These are phyloP conservation scores for Poecilia picta DNA, from an alignment of 2,797 vertebrate species.

Conservation along the genomic window DNA sequence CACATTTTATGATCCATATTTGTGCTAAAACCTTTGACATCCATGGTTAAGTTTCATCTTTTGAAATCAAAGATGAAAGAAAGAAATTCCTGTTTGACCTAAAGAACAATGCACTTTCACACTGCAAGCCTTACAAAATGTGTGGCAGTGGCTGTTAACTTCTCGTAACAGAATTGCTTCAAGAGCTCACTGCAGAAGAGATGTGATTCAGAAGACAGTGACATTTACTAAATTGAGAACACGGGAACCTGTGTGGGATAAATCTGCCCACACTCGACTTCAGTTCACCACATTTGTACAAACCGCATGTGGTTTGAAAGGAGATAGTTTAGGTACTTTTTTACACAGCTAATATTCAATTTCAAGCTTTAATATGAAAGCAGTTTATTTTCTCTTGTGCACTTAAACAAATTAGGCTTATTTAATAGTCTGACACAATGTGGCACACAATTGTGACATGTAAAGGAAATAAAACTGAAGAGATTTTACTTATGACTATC, in stretches of 20 bases:
- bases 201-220: slow-evolving; percentile 11
- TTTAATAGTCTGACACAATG: background rate
- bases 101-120: slow-evolving; percentile 52
- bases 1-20: background rate
- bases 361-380: background rate
- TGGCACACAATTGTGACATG: background rate
- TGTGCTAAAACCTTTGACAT: slow-evolving; percentile 32
- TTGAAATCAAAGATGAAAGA: slow-evolving; percentile 14
- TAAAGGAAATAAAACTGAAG: background rate
- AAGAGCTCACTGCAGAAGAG: slow-evolving; percentile 34
- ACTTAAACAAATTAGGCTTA: background rate
- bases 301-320: background rate
- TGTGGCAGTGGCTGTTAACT: slow-evolving; percentile 33
- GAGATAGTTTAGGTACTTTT: background rate
- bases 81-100: slow-evolving; percentile 38
- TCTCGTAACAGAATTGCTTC: slow-evolving; percentile 28
- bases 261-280: background rate
- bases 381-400: background rate
- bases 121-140: slow-evolving; percentile 25
- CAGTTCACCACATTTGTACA: background rate
- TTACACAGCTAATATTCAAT: background rate
- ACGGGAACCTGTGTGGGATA: background rate
- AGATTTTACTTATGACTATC: background rate
- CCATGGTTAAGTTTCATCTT: slow-evolving; percentile 29
- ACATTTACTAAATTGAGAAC: slow-evolving; percentile 9